Evolutionary conservation across 2,113 vertebrate genomes (phyloP), one percentile per base, ranked within the genome.

Genomic region (Numenius arquata): DNA sequence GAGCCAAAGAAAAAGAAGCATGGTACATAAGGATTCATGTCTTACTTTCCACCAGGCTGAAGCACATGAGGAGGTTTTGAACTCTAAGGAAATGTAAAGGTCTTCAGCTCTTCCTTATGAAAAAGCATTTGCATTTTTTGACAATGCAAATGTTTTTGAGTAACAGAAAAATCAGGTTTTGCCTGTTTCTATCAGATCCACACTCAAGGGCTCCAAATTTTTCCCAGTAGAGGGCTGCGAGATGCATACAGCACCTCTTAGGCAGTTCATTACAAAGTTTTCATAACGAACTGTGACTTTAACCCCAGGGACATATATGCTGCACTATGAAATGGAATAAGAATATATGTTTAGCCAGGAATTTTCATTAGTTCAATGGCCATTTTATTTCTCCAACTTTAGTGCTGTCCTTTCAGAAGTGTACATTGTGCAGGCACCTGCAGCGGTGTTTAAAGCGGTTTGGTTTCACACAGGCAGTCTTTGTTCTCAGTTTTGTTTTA

Each of bases 401-500:
- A 61, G 75, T 32, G 62, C 72, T 88, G 65, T 71, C 56, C 62
- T 85, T 40, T 76, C 94, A 90, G 67, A 20, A 45, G 25, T 8
- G 45, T 9, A 67, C 71, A 27, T 1, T 70, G 67, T 58, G 58
- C 82, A 65, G 78, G 78, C 85, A 81, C 75, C 88, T 85, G 77
- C 95, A 90, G 96, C 92, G 94, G 88, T 67, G 63, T 83, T 80
- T 75, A 83, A 92, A 93, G 85, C 15, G 2, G 11, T 56, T 75
- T 38, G 40, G 43, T 85, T 90, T 93, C 85, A 92, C 88, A 85
- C 62, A 88, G 72, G 88, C 66, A 65, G 9, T 3, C 88, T 92
- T 93, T 95, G 78, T 93, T 96, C 92, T 85, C 88, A 29, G 82
- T 80, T 96, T 92, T 90, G 89, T 95, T 96, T 93, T 92, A 92